Evolutionary conservation across 2,888 invertebrate genomes (phyloP).

Genomic region (Epinotia demarniana): DNA sequence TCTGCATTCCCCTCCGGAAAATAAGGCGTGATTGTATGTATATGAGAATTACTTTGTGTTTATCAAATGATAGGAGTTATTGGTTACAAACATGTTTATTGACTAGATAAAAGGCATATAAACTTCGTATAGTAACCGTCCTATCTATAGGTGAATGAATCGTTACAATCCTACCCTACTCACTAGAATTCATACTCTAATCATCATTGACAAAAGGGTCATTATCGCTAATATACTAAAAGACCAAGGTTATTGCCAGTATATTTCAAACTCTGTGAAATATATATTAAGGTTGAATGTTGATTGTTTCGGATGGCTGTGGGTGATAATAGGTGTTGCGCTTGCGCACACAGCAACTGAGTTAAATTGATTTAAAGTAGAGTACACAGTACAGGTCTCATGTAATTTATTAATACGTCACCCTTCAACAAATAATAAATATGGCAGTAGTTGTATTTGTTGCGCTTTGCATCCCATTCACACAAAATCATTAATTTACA

Average conservation of each 20-base stretch:
- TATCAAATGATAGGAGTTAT: constrained; percentile 6
- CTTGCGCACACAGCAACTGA: constrained; percentile 27
- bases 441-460: too few species aligned
- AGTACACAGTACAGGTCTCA: background rate
- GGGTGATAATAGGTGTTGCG: constrained; percentile 11
- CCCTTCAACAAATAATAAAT: too few species aligned
- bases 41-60: constrained; percentile 1
- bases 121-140: background rate
- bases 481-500: too few species aligned
- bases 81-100: constrained; percentile 20
- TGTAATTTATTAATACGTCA: too few species aligned
- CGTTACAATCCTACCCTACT: background rate
- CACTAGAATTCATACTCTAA: background rate
- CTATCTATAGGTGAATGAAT: constrained; percentile 21
- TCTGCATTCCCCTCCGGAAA: too few species aligned
- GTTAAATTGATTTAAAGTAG: constrained; percentile 4
- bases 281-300: background rate
- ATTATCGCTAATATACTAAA: background rate
- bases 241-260: background rate
- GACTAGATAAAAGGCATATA: constrained; percentile 18
- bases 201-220: background rate
- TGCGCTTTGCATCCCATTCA: too few species aligned
- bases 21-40: too few species aligned
- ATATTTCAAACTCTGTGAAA: background rate
- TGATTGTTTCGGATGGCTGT: background rate